Percentiles rank a stretch among this genome's conserved stretches.
These are phyloP conservation scores for Tragelaphus buxtoni DNA, from an alignment of 2,113 vertebrate genomes.

Conservation along the genomic window DNA sequence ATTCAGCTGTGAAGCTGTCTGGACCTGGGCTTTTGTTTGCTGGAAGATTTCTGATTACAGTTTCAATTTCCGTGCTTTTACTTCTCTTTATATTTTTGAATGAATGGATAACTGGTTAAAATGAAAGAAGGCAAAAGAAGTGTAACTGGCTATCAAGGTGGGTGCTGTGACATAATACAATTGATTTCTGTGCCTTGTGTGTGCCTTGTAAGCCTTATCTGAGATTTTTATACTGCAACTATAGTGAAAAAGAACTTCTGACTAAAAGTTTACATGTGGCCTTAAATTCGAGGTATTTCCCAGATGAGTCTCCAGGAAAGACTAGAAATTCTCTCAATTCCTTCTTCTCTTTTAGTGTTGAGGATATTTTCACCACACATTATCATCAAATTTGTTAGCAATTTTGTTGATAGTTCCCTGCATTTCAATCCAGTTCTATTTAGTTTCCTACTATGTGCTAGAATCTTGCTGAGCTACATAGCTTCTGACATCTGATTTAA, in stretches of 20 bases:
- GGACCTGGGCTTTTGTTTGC: too few relatives aligned
- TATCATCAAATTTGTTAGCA: background rate
- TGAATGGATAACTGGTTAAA: background rate
- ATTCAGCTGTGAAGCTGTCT: too few relatives aligned
- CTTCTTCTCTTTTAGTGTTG: background rate
- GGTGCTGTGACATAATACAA: background rate
- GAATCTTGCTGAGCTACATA: background rate
- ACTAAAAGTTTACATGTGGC: background rate
- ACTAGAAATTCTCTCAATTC: background rate
- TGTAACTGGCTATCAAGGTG: background rate
- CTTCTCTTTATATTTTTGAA: background rate
- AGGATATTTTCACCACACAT: background rate
- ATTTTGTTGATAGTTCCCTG: background rate
- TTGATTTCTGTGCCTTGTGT: background rate
- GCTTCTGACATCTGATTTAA: background rate
- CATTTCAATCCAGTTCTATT: background rate
- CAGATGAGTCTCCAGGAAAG: background rate
- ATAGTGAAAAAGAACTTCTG: background rate
- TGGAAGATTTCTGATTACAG: too few relatives aligned
- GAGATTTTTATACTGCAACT: background rate
- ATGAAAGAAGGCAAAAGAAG: background rate
- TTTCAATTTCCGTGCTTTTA: too few relatives aligned
- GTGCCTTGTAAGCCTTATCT: background rate
- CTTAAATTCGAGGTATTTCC: background rate
- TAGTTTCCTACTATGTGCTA: background rate